These are phyloP conservation scores for Fragum whitleyi DNA, from an alignment of 2,888 invertebrate genomes.

Conservation along the genomic window DNA sequence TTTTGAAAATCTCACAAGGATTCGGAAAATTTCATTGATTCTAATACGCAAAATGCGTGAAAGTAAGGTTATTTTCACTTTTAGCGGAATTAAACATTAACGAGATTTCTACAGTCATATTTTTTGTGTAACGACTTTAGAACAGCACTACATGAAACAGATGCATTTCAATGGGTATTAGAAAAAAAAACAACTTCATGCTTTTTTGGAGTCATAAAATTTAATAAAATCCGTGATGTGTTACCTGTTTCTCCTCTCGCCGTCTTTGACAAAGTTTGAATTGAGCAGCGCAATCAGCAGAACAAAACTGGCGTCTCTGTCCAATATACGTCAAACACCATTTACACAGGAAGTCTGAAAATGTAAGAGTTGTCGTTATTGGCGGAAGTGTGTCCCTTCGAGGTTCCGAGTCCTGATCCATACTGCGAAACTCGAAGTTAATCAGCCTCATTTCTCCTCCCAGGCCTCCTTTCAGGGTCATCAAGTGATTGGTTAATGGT, in stretches of 20 bases:
- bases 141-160: too few species aligned
- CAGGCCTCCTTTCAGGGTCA: constrained; percentile 30
- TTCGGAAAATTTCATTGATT: too few species aligned
- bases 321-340: constrained; percentile 66
- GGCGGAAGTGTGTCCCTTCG: constrained; percentile 37
- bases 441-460: constrained; percentile 46
- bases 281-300: constrained; percentile 65
- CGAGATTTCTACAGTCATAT: too few species aligned
- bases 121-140: too few species aligned
- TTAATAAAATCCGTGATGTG: not conserved
- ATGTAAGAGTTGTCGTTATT: constrained; percentile 56
- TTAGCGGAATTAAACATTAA: too few species aligned
- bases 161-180: too few species aligned
- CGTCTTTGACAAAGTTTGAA: constrained; percentile 60
- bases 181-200: too few species aligned
- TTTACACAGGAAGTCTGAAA: constrained; percentile 67
- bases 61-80: too few species aligned
- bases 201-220: too few species aligned
- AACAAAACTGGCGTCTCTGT: constrained; percentile 66
- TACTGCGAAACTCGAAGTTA: constrained; percentile 53
- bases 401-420: constrained; percentile 36
- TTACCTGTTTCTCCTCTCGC: constrained; percentile 60
- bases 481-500: constrained; percentile 37
- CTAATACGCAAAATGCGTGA: too few species aligned
- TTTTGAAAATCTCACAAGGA: too few species aligned